These are phyloP conservation scores for Drosophila ananassae DNA, from an alignment of 1,140 invertebrate genomes.

Conservation along the genomic window DNA sequence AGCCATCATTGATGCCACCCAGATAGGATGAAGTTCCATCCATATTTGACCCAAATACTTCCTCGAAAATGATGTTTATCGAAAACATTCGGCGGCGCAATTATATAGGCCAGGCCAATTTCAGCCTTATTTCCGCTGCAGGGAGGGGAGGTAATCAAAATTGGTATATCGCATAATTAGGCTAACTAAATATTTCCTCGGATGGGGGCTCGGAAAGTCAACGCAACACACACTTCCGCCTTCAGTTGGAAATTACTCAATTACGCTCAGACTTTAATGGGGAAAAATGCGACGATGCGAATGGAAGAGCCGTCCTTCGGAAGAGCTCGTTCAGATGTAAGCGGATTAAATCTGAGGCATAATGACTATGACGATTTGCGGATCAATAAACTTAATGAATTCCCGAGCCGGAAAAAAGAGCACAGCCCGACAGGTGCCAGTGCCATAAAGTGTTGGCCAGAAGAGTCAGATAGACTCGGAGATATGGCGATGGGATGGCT, in stretches of 20 bases:
- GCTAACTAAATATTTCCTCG: slow-evolving; percentile 68
- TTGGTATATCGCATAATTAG: slow-evolving; percentile 75
- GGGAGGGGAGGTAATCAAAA: slow-evolving; percentile 52
- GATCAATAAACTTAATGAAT: slow-evolving; percentile 79
- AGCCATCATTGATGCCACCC: background rate
- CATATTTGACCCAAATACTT: slow-evolving; percentile 29
- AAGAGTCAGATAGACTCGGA: background rate
- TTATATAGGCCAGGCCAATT: slow-evolving; percentile 57
- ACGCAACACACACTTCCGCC: slow-evolving; percentile 54
- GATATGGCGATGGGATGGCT: slow-evolving; percentile 2
- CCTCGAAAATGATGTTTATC: slow-evolving; percentile 46
- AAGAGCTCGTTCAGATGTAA: slow-evolving; percentile 43
- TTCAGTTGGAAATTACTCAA: slow-evolving; percentile 71
- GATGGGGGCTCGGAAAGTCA: slow-evolving; percentile 32
- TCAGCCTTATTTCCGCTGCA: slow-evolving; percentile 57
- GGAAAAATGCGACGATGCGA: slow-evolving; percentile 19
- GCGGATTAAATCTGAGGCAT: slow-evolving; percentile 70
- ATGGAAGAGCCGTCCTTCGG: background rate
- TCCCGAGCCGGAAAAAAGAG: slow-evolving; percentile 33
- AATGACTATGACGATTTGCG: slow-evolving; percentile 60
- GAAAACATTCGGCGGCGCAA: slow-evolving; percentile 50
- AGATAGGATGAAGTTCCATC: slow-evolving; percentile 6
- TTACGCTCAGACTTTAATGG: slow-evolving; percentile 75
- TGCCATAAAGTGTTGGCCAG: slow-evolving; percentile 2
- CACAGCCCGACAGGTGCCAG: slow-evolving; percentile 23